Conservation (phyloP, 2,888 invertebrate genomes). For the Cheilosia vernalis region DNA sequence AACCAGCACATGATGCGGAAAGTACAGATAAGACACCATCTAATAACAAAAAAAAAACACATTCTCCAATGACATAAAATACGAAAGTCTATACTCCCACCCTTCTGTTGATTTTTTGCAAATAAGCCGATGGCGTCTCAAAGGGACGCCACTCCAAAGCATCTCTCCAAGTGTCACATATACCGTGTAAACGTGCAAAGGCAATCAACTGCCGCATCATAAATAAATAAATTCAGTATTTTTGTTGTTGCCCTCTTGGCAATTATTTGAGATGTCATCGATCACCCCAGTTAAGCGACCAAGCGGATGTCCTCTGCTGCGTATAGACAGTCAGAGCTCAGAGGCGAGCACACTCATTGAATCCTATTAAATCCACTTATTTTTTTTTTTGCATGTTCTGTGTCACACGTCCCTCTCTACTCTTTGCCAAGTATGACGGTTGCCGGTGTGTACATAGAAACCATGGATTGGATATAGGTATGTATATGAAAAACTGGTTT, state of each 20-base stretch:
- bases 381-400: slow-evolving; percentile 33
- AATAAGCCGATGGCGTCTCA: background rate
- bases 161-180: background rate
- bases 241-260: slow-evolving; percentile 15
- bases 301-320: slow-evolving; percentile 62
- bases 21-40: no score
- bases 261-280: slow-evolving; percentile 67
- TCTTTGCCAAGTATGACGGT: slow-evolving; percentile 1
- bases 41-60: no score
- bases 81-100: no score
- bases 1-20: no score
- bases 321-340: slow-evolving; percentile 5
- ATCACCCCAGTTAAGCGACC: slow-evolving; percentile 61
- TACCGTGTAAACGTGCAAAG: slow-evolving; percentile 40
- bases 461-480: no score
- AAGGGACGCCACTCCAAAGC: background rate
- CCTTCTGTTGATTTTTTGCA: no score
- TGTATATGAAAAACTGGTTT: slow-evolving; percentile 68
- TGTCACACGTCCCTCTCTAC: slow-evolving; percentile 43
- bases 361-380: slow-evolving; percentile 58
- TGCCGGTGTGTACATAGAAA: slow-evolving; percentile 6
- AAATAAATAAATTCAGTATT: slow-evolving; percentile 23
- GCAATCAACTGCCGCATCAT: slow-evolving; percentile 29
- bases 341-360: slow-evolving; percentile 60
- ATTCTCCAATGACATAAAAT: no score